Conservation (phyloP, 2,113 vertebrate genomes). For the Pipa parva region DNA sequence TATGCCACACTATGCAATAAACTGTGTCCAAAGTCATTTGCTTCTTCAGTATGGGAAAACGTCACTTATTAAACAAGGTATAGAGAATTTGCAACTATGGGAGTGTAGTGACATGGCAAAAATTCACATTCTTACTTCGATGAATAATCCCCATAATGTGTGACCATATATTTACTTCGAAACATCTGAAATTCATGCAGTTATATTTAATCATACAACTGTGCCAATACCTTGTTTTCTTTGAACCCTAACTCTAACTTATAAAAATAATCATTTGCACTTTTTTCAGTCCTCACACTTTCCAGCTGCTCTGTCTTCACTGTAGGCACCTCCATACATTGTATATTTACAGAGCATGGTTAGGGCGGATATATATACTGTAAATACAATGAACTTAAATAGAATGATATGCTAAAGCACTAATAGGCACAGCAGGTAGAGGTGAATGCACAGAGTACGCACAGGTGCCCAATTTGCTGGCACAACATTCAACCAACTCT, state of each 20-base stretch:
- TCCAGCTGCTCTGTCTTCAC: background rate
- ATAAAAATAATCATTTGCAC: background rate
- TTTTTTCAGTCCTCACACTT: background rate
- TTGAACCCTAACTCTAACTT: background rate
- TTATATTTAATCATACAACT: too few species aligned
- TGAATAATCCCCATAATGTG: too few species aligned
- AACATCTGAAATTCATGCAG: too few species aligned
- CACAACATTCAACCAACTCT: constrained; percentile 34
- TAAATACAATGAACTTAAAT: background rate
- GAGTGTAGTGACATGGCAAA: too few species aligned
- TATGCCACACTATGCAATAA: too few species aligned
- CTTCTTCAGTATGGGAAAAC: too few species aligned
- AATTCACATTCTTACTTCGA: too few species aligned
- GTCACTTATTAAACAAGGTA: too few species aligned
- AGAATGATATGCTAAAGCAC: constrained; percentile 9
- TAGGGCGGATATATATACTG: background rate
- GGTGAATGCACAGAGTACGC: constrained; percentile 15
- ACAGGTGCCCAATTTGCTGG: constrained; percentile 40
- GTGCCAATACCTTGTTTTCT: too few species aligned
- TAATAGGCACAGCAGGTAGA: constrained; percentile 30
- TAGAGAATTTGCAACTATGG: too few species aligned
- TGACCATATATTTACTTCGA: too few species aligned
- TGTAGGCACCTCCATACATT: background rate
- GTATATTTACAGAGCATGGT: background rate
- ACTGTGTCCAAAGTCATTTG: too few species aligned